These are phyloP conservation scores for Elgaria multicarinata DNA, from an alignment of 2,113 vertebrate genomes.

Conservation along the genomic window DNA sequence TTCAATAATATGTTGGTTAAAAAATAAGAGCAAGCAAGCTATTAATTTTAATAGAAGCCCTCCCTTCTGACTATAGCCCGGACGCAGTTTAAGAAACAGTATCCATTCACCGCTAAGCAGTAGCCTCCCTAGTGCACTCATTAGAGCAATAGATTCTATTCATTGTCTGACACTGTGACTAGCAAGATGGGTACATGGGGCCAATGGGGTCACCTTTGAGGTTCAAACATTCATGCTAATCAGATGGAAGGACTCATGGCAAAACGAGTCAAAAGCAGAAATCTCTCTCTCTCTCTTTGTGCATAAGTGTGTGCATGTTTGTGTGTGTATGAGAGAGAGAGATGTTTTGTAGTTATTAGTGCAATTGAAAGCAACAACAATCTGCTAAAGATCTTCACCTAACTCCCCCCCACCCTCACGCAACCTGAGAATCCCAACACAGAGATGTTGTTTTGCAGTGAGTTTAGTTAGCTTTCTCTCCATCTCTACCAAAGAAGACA, in stretches of 20 bases:
- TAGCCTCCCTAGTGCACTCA: slow-evolving; percentile 54
- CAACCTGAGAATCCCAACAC: background rate
- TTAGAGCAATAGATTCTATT: slow-evolving; percentile 59
- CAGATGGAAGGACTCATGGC: slow-evolving; percentile 7
- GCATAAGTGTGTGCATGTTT: background rate
- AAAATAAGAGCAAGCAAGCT: slow-evolving; percentile 54
- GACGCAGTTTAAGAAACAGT: slow-evolving; percentile 54
- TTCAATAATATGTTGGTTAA: slow-evolving; percentile 71
- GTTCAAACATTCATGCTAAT: slow-evolving; percentile 31
- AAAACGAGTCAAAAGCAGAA: slow-evolving; percentile 28
- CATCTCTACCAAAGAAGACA: slow-evolving; percentile 30
- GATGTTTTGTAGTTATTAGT: background rate
- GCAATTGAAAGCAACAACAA: slow-evolving; percentile 17
- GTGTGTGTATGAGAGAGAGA: background rate
- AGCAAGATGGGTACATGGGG: slow-evolving; percentile 22
- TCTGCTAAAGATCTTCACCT: fast-evolving
- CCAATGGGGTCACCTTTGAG: slow-evolving; percentile 56
- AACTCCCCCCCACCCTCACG: background rate
- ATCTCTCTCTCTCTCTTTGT: background rate
- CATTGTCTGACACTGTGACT: slow-evolving; percentile 42
- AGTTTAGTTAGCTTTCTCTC: background rate
- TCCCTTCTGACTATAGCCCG: slow-evolving; percentile 55
- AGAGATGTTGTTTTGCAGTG: slow-evolving; percentile 20
- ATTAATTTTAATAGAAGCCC: slow-evolving; percentile 74
- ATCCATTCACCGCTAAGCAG: slow-evolving; percentile 37